phyloP scores from a whole-genome alignment of 2,113 vertebrate genomes.

The Otus sunia region DNA sequence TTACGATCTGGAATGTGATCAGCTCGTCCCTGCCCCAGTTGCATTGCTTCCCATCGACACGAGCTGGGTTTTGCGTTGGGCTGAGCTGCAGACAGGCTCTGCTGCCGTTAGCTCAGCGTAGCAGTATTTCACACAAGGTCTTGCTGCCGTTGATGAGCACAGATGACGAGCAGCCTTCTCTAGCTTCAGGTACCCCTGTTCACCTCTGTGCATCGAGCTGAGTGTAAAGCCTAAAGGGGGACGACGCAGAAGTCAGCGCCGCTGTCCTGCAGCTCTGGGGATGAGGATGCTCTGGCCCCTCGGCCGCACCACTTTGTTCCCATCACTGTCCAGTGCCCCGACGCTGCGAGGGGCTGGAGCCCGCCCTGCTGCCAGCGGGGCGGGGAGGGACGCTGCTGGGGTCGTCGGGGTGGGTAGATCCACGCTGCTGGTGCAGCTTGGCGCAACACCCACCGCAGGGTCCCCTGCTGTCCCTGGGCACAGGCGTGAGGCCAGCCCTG shows the following conservation, averaged over 20 bases:
- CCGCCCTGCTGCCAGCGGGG: neutral
- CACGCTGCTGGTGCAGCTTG: rapidly evolving
- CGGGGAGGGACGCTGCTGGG: neutral
- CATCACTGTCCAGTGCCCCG: neutral
- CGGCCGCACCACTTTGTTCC: neutral
- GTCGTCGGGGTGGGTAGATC: neutral
- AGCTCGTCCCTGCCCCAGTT: neutral
- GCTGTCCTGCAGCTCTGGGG: neutral
- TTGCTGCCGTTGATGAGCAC: neutral
- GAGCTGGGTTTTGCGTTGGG: rapidly evolving
- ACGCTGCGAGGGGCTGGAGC: neutral
- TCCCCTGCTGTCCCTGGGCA: neutral
- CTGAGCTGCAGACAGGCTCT: neutral
- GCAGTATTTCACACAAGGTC: neutral
- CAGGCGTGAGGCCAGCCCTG: neutral
- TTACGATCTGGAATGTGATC: neutral
- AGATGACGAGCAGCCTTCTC: neutral
- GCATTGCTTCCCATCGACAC: rapidly evolving
- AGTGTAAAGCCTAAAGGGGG: rapidly evolving
- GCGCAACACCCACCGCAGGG: neutral
- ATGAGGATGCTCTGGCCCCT: neutral
- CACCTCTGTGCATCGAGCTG: rapidly evolving
- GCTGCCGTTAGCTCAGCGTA: rapidly evolving
- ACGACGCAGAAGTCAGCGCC: rapidly evolving
- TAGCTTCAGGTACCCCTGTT: neutral